These are phyloP conservation scores for Parazoanthus swiftii DNA, from an alignment of 92 coral and sea anemone genomes.

Conservation along the genomic window DNA sequence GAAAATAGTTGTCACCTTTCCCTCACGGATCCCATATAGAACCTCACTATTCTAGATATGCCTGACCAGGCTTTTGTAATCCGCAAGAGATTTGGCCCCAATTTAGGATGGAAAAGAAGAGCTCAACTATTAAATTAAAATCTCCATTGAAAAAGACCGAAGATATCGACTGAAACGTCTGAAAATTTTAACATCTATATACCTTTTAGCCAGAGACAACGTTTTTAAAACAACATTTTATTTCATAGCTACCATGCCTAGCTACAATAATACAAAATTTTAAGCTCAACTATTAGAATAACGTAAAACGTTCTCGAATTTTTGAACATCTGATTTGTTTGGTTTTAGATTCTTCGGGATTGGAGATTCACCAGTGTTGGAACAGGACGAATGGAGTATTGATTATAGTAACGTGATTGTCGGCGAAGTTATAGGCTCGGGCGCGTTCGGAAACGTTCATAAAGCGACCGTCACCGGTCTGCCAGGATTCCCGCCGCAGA, in stretches of 20 bases:
- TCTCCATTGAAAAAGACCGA: no score
- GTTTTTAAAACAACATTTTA: no score
- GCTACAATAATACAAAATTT: no score
- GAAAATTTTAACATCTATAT: no score
- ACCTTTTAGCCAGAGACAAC: no score
- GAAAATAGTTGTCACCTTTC: no score
- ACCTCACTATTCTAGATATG: no score
- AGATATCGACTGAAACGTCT: no score
- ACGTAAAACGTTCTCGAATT: background rate
- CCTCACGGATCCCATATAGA: no score
- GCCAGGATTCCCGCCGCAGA: conserved; percentile 66
- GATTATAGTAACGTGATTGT: conserved; percentile 60
- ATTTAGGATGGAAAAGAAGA: background rate
- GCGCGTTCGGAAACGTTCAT: conserved; percentile 85
- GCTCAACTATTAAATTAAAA: background rate
- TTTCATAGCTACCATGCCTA: no score
- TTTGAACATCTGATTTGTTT: background rate
- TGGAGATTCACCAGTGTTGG: conserved; percentile 17
- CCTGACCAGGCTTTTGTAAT: no score
- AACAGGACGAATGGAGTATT: conserved; percentile 82
- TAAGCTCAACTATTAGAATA: background rate
- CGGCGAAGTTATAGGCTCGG: conserved; percentile 77
- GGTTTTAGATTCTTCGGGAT: background rate
- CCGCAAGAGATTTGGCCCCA: background rate
- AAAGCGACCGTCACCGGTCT: conserved; percentile 72